Conservation (phyloP, 2,888 invertebrate species). For the Perizoma affinitatum region DNA sequence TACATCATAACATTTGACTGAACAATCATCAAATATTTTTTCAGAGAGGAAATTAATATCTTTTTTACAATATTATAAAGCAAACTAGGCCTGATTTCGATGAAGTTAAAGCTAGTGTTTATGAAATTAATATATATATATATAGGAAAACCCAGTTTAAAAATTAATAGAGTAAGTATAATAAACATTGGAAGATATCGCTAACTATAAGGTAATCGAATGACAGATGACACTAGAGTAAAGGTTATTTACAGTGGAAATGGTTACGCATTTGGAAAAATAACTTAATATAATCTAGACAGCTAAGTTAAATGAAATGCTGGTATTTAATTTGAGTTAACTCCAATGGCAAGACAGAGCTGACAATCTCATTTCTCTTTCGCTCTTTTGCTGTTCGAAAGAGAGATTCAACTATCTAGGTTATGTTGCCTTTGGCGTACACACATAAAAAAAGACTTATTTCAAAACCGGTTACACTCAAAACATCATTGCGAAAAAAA, state of each 20-base stretch:
- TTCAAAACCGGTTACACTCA: conserved; percentile 50
- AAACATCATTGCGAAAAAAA: conserved; percentile 16
- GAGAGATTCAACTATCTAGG: conserved; percentile 21
- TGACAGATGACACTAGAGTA: conserved; percentile 47
- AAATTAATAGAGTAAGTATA: conserved; percentile 26
- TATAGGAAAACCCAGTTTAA: conserved; percentile 51
- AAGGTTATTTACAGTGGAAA: conserved; percentile 74
- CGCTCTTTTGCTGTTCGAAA: conserved; percentile 19
- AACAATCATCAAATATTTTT: too few relatives aligned
- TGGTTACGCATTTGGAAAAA: conserved; percentile 77
- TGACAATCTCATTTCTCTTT: conserved; percentile 27
- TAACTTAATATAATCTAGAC: conserved; percentile 62
- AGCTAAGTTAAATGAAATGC: conserved; percentile 43
- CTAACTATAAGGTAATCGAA: conserved; percentile 50
- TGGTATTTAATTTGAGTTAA: conserved; percentile 29
- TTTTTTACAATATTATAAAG: neutral
- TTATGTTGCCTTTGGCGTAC: conserved; percentile 35
- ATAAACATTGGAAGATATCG: conserved; percentile 39
- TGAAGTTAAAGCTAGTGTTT: conserved; percentile 9
- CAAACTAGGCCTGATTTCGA: conserved; percentile 43
- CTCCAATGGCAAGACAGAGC: conserved; percentile 31
- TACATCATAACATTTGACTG: too few relatives aligned
- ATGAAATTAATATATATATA: neutral
- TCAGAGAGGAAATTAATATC: conserved; percentile 7
- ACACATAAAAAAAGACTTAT: conserved; percentile 49